Conservation (phyloP, 2,797 vertebrate genomes). For the Balearica regulorum region DNA sequence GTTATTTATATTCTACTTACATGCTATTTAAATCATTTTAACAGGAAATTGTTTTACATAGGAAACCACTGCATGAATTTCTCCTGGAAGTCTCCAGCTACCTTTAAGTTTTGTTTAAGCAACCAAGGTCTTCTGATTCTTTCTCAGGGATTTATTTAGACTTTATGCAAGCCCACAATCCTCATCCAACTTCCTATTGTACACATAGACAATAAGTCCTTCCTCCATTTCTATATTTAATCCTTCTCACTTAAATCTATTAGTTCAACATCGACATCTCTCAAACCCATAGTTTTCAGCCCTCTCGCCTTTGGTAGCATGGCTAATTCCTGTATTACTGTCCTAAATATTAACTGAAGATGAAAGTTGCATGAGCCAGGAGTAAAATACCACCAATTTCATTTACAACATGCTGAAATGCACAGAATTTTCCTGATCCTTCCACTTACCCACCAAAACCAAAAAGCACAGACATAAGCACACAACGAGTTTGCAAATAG, state of each 20-base stretch:
- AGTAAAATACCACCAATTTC: not conserved
- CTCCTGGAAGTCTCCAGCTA: conserved; percentile 22
- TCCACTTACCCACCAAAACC: not conserved
- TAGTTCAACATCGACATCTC: not conserved
- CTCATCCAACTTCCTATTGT: conserved; percentile 18
- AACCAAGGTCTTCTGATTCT: conserved; percentile 22
- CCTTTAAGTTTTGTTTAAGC: conserved; percentile 38
- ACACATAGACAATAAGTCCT: not conserved
- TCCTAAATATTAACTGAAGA: not conserved
- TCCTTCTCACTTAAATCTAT: not conserved
- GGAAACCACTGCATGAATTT: conserved; percentile 20
- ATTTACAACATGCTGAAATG: not conserved
- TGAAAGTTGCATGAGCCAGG: not conserved
- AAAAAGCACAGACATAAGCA: not conserved
- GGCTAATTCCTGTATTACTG: not conserved
- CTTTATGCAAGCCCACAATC: not conserved
- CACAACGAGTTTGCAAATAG: not conserved
- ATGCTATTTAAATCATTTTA: conserved; percentile 26
- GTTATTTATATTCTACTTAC: conserved; percentile 46
- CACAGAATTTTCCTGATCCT: not conserved
- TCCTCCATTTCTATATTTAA: conserved; percentile 54
- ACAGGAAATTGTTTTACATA: conserved; percentile 39
- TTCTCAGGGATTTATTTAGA: conserved; percentile 41
- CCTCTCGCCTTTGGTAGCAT: not conserved
- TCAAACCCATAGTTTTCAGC: not conserved